Evolutionary conservation across 2,113 vertebrate species (phyloP).

Genomic region (Zeus faber): DNA sequence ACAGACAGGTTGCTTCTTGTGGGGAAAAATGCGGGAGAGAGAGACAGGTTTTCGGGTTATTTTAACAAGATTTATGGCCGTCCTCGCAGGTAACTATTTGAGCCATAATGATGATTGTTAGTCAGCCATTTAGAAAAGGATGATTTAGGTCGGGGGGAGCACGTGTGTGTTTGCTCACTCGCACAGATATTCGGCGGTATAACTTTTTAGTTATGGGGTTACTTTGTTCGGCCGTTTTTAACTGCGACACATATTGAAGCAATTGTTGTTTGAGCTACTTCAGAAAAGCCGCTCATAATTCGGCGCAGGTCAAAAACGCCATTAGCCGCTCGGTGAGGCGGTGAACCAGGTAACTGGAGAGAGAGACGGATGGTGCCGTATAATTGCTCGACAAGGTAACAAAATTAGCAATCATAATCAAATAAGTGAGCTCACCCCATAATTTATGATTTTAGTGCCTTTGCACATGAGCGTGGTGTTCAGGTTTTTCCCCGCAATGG

Average conservation of each 20-base stretch:
- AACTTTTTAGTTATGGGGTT: slow-evolving; percentile 46
- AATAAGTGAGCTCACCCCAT: slow-evolving; percentile 55
- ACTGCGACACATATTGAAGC: slow-evolving; percentile 49
- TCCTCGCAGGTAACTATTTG: slow-evolving; percentile 90
- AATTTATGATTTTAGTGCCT: slow-evolving; percentile 48
- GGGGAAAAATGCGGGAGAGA: slow-evolving; percentile 70
- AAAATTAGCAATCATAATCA: slow-evolving; percentile 69
- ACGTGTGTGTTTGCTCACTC: background rate
- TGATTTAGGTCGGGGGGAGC: slow-evolving; percentile 61
- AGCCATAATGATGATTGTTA: slow-evolving; percentile 92
- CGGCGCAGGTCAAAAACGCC: slow-evolving; percentile 60
- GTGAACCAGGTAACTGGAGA: slow-evolving; percentile 68
- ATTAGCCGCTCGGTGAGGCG: slow-evolving; percentile 66
- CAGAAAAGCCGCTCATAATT: slow-evolving; percentile 49
- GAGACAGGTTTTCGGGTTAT: slow-evolving; percentile 91
- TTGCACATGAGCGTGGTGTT: background rate
- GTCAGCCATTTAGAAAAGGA: slow-evolving; percentile 85
- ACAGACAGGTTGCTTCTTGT: slow-evolving; percentile 94
- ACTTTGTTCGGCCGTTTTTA: slow-evolving; percentile 11
- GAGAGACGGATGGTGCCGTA: slow-evolving; percentile 56
- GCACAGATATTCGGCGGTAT: slow-evolving; percentile 25
- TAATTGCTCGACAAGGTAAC: slow-evolving; percentile 73
- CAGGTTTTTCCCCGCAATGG: background rate
- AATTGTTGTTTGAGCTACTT: slow-evolving; percentile 44
- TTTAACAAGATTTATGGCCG: slow-evolving; percentile 96